These are phyloP conservation scores for Mya arenaria DNA, from an alignment of 1,140 invertebrate genomes.

Conservation along the genomic window DNA sequence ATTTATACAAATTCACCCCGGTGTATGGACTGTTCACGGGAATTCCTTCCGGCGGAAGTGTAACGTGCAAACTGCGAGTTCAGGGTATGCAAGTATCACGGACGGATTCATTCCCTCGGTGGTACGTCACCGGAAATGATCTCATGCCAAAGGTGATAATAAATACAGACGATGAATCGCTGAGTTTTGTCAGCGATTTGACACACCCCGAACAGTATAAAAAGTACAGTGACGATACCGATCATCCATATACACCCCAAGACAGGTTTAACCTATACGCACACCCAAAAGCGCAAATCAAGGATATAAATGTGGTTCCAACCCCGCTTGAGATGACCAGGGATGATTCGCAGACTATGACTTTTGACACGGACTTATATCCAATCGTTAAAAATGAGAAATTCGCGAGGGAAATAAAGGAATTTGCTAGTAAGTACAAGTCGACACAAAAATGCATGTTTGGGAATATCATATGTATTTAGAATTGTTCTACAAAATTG, in stretches of 20 bases:
- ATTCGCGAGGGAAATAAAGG: constrained; percentile 28
- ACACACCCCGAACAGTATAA: constrained; percentile 15
- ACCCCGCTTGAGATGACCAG: constrained; percentile 18
- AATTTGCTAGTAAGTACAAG: constrained; percentile 23
- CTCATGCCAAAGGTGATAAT: constrained; percentile 4
- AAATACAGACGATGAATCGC: constrained; percentile 33
- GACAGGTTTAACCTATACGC: constrained; percentile 11
- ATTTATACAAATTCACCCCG: constrained; percentile 39
- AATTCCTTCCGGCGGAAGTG: neutral
- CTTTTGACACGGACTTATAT: constrained; percentile 13
- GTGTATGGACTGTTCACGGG: neutral
- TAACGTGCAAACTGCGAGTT: neutral
- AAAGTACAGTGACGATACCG: constrained; percentile 5
- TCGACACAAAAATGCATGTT: neutral
- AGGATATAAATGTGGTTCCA: constrained; percentile 17
- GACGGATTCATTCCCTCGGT: constrained; percentile 37
- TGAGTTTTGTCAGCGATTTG: constrained; percentile 32
- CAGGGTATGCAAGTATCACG: constrained; percentile 22
- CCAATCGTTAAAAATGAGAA: constrained; percentile 24
- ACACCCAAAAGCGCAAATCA: neutral
- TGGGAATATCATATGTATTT: no score
- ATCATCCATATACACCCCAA: neutral
- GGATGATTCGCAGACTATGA: neutral
- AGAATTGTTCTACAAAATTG: no score
- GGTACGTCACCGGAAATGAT: constrained; percentile 25